Percentiles rank a stretch among this genome's conserved stretches.
Conservation (phyloP, 2,888 invertebrate species). For the Xanthia icteritia region DNA sequence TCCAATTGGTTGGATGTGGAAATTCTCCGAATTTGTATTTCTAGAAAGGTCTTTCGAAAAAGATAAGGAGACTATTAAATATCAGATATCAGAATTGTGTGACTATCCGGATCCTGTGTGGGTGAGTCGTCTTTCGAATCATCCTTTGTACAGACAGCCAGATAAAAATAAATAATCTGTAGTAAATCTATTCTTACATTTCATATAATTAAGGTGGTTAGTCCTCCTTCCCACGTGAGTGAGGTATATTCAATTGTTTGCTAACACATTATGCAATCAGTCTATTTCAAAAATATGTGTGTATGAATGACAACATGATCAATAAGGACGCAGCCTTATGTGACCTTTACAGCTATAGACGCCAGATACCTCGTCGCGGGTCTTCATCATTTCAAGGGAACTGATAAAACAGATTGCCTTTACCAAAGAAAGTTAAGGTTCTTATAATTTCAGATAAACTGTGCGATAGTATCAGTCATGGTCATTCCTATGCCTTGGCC, state of each 20-base stretch:
- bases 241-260: constrained; percentile 10
- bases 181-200: constrained; percentile 36
- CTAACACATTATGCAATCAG: constrained; percentile 6
- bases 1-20: constrained; percentile 98
- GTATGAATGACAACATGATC: neutral
- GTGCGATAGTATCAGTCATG: constrained; percentile 27
- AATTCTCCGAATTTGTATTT: constrained; percentile 98
- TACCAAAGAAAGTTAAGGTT: constrained; percentile 37
- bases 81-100: constrained; percentile 94
- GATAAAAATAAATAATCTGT: constrained; percentile 40
- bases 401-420: constrained; percentile 16
- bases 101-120: constrained; percentile 97
- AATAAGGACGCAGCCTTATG: neutral
- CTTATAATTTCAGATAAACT: constrained; percentile 23
- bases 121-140: constrained; percentile 88
- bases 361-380: neutral
- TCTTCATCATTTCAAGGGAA: constrained; percentile 36
- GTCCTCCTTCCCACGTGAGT: neutral
- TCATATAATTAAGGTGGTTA: constrained; percentile 28
- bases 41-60: constrained; percentile 97
- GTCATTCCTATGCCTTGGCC: constrained; percentile 33
- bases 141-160: constrained; percentile 14
- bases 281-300: constrained; percentile 4
- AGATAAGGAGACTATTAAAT: constrained; percentile 95
- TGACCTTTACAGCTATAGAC: constrained; percentile 9